Evolutionary conservation across 2,113 vertebrate species (phyloP).

Genomic region (Tragelaphus scriptus): DNA sequence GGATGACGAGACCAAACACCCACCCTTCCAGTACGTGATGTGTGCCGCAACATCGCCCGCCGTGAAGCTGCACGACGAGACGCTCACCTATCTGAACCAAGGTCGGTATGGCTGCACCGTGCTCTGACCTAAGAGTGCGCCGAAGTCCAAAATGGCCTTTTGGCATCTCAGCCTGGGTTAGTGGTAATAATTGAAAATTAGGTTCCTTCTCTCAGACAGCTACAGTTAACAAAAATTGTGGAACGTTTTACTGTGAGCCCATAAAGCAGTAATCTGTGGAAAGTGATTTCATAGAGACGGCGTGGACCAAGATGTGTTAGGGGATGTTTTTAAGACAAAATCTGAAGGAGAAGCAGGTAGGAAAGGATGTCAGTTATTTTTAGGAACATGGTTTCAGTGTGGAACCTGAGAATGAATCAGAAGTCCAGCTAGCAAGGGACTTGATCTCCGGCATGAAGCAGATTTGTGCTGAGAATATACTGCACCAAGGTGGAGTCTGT

Average conservation of each 20-base stretch:
- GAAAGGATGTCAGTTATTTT: conserved; percentile 44
- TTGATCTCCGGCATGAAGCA: neutral
- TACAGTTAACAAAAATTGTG: neutral
- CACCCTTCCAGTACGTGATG: conserved; percentile 88
- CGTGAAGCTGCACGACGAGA: conserved; percentile 86
- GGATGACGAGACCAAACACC: conserved; percentile 84
- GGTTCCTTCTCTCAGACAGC: neutral
- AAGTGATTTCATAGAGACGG: neutral
- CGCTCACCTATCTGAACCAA: conserved; percentile 89
- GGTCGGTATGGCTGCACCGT: conserved; percentile 67
- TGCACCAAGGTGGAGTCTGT: neutral
- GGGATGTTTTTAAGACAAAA: neutral
- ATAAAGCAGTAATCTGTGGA: neutral
- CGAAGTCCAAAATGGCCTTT: neutral
- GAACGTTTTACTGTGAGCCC: neutral
- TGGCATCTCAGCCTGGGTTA: neutral
- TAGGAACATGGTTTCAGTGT: conserved; percentile 1
- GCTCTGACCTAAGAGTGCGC: neutral
- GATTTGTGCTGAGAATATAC: conserved; percentile 24
- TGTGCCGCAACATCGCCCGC: conserved; percentile 87
- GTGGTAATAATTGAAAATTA: neutral
- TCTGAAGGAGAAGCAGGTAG: neutral
- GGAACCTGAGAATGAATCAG: conserved; percentile 4
- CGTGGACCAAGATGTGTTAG: neutral
- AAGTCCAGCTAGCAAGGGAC: neutral